Conservation (phyloP, 2,113 vertebrate genomes). For the Sinocyclocheilus maitianheensis region DNA sequence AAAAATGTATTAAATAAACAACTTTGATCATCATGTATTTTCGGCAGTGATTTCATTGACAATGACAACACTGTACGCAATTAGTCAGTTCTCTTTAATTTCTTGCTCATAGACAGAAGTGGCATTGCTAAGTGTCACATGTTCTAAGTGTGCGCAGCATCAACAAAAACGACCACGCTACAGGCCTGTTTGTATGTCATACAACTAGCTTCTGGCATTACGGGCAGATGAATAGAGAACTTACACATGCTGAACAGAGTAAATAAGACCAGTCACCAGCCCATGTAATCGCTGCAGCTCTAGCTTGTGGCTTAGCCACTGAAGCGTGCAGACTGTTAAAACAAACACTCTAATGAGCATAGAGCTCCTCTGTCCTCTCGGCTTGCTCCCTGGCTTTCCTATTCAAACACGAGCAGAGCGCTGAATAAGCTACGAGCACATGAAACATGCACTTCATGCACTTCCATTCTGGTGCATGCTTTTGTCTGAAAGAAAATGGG, state of each 20-base stretch:
- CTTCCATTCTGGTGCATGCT: conserved; percentile 11
- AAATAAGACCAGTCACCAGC: conserved; percentile 48
- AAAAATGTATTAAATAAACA: no score
- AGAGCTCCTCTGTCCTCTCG: conserved; percentile 35
- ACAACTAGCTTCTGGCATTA: conserved; percentile 51
- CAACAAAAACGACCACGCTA: background rate
- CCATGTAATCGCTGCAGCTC: conserved; percentile 50
- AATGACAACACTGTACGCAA: background rate
- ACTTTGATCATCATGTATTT: background rate
- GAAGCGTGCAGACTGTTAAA: conserved; percentile 48
- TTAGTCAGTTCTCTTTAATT: background rate
- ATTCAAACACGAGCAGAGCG: conserved; percentile 11
- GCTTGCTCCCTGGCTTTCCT: conserved; percentile 26
- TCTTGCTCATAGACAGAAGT: background rate
- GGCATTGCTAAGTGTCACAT: conserved; percentile 10
- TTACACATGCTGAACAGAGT: conserved; percentile 45
- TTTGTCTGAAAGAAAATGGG: conserved; percentile 20
- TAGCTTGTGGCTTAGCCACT: conserved; percentile 43
- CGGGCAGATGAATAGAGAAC: conserved; percentile 37
- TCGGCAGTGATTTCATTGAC: background rate
- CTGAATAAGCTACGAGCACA: conserved; percentile 1
- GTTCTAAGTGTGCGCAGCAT: background rate
- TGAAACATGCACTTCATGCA: conserved; percentile 11
- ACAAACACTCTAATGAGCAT: conserved; percentile 56
- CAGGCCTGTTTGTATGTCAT: conserved; percentile 21